These are phyloP conservation scores for Paramisgurnus dabryanus DNA, from an alignment of 2,113 vertebrate genomes.

Conservation along the genomic window DNA sequence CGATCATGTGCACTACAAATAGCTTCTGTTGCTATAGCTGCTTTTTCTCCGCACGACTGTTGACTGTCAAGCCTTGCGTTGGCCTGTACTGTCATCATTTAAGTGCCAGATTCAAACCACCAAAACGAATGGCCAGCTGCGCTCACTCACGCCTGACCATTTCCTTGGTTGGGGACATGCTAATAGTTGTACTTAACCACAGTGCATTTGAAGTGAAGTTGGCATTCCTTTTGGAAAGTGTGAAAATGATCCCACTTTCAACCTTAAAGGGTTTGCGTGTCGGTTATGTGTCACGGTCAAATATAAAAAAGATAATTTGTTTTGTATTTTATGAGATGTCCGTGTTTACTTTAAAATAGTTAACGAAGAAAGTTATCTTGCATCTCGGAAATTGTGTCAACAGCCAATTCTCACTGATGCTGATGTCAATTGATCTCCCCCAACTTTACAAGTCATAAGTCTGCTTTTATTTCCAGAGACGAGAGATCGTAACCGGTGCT, in stretches of 20 bases:
- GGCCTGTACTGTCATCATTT: slow-evolving; percentile 30
- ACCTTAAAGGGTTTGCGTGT: not conserved
- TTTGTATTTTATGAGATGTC: too few species aligned
- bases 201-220: not conserved
- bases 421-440: too few species aligned
- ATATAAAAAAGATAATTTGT: too few species aligned
- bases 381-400: too few species aligned
- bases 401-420: too few species aligned
- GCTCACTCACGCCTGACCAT: slow-evolving; percentile 63
- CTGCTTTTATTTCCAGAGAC: slow-evolving; percentile 76
- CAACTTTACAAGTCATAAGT: too few species aligned
- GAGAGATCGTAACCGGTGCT: slow-evolving; percentile 84
- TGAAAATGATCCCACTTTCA: not conserved
- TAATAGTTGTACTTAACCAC: not conserved
- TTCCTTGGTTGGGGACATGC: slow-evolving; percentile 67
- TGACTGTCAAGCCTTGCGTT: not conserved
- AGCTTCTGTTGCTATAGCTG: not conserved
- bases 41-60: not conserved
- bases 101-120: slow-evolving; percentile 64
- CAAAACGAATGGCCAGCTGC: slow-evolving; percentile 60
- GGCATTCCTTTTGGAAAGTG: not conserved
- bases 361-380: too few species aligned
- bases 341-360: too few species aligned
- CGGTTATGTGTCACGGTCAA: too few species aligned
- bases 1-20: not conserved